Evolutionary conservation across 2,113 vertebrate genomes (phyloP).

Genomic region (Merops nubicus): DNA sequence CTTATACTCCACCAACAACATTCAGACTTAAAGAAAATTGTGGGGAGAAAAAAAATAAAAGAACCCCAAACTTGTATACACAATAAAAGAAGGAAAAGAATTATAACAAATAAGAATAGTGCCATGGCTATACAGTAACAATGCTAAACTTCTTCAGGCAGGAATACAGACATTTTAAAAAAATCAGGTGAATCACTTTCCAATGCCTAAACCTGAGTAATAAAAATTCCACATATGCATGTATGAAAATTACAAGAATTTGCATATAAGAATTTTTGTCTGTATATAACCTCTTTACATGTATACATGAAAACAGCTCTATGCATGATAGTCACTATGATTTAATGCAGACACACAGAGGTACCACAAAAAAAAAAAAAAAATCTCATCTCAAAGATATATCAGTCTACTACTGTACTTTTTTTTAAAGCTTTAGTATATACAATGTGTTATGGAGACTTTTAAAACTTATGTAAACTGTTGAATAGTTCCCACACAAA

Average conservation of each 20-base stretch:
- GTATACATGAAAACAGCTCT: background rate
- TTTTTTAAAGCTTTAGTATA: background rate
- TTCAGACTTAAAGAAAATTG: background rate
- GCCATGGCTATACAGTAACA: background rate
- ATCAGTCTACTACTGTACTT: background rate
- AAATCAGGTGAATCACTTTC: background rate
- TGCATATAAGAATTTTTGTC: background rate
- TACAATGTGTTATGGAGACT: background rate
- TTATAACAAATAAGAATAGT: background rate
- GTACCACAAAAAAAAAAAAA: background rate
- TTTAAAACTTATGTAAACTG: background rate
- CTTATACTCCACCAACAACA: background rate
- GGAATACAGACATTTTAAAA: background rate
- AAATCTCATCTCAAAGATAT: background rate
- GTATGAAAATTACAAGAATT: background rate
- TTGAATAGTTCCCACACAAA: conserved; percentile 12
- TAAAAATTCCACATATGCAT: background rate
- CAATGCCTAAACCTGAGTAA: background rate
- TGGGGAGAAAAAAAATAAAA: rapidly evolving
- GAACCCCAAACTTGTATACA: background rate
- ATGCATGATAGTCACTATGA: background rate
- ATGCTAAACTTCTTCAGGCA: rapidly evolving
- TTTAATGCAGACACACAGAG: background rate
- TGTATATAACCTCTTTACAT: background rate
- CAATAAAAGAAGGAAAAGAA: background rate